Evolutionary conservation across 2,797 vertebrate species (phyloP).

Genomic region (Microchirus variegatus): DNA sequence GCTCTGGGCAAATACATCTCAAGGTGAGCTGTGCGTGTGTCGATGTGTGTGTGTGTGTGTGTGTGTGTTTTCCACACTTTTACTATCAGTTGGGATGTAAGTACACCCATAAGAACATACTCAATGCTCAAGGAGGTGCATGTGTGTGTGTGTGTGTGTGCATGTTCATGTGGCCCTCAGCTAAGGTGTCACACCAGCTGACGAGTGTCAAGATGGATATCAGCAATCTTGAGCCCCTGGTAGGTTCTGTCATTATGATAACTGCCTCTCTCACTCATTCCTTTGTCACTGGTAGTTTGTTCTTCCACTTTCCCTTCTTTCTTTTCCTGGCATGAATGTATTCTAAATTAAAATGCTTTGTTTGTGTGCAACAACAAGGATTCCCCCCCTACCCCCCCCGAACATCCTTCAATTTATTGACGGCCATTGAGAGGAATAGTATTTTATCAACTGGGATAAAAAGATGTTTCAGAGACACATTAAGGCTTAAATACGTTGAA

Average conservation of each 20-base stretch:
- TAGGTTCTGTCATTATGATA: slow-evolving; percentile 61
- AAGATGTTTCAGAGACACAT: no score
- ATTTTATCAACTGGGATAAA: no score
- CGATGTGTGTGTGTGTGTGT: slow-evolving; percentile 26
- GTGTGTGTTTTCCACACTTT: slow-evolving; percentile 35
- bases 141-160: slow-evolving; percentile 26
- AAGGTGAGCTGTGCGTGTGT: slow-evolving; percentile 51
- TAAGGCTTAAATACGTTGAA: no score
- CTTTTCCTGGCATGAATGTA: no score
- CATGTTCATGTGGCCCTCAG: slow-evolving; percentile 40
- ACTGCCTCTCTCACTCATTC: slow-evolving; percentile 24
- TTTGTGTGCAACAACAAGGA: no score
- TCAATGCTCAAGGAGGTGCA: slow-evolving; percentile 41
- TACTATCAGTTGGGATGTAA: slow-evolving; percentile 47
- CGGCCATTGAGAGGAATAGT: no score
- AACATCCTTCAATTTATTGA: no score
- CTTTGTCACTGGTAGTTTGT: slow-evolving; percentile 14
- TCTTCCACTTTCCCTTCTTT: not conserved
- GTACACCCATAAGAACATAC: slow-evolving; percentile 50
- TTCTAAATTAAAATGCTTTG: slow-evolving; percentile 4
- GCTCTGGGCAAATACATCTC: slow-evolving; percentile 73
- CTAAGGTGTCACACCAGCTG: slow-evolving; percentile 59
- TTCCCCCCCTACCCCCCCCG: no score
- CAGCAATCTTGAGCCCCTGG: slow-evolving; percentile 54
- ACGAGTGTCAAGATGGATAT: slow-evolving; percentile 64